Conservation (phyloP, 2,113 vertebrate species). For the Gopherus evgoodei region DNA sequence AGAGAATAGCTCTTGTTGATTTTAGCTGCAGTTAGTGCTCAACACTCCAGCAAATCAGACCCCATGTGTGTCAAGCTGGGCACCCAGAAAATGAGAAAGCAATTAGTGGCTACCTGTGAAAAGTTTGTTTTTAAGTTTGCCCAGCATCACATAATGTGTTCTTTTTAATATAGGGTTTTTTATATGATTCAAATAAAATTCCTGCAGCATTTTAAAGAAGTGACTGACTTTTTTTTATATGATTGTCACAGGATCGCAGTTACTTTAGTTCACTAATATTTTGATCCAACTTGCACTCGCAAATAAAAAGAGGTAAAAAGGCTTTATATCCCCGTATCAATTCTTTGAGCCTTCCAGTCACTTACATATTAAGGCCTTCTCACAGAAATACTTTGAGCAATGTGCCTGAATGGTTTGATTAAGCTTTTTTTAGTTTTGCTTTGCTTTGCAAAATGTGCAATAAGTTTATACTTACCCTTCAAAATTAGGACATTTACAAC, state of each 20-base stretch:
- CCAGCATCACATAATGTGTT: fast-evolving
- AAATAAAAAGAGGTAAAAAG: not conserved
- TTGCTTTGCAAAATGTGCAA: not conserved
- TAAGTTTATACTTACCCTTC: not conserved
- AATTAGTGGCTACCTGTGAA: not conserved
- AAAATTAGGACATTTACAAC: not conserved
- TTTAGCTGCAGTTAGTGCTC: not conserved
- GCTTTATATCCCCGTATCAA: not conserved
- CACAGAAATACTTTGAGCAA: not conserved
- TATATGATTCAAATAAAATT: not conserved
- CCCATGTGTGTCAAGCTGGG: not conserved
- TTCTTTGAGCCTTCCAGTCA: not conserved
- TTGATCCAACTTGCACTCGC: not conserved
- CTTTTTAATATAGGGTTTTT: not conserved
- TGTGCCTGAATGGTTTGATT: not conserved
- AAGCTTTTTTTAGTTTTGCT: not conserved
- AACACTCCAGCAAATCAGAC: not conserved
- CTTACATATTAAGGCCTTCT: not conserved
- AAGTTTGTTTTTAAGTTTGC: not conserved
- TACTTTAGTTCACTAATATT: not conserved
- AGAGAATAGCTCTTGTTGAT: not conserved
- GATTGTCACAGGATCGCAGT: not conserved
- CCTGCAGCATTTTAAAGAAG: fast-evolving
- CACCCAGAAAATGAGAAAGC: not conserved
- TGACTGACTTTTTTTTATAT: not conserved